Evolutionary conservation across 2,888 invertebrate genomes (phyloP), one percentile per base, ranked within the genome.

Genomic region (Drosophila parthenogenetica): DNA sequence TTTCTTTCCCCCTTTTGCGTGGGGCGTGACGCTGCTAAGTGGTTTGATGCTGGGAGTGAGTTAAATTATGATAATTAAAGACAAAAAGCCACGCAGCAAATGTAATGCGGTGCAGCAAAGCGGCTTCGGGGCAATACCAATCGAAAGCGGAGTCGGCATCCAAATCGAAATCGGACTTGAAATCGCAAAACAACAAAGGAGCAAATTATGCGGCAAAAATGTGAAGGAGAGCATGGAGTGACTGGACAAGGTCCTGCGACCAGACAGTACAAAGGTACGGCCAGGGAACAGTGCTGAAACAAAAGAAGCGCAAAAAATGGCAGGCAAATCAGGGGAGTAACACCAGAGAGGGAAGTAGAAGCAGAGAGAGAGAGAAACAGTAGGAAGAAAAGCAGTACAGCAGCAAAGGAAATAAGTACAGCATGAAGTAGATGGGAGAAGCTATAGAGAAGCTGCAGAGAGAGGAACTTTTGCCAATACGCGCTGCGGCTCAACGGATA

Each of bases 131-230:
- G 48, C 62, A 68, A 29, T 8, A 62, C 59, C 55, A 77, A 77
- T 63, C 32, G 69, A 58, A 58, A 60, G n/a, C 46, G n/a, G 7
- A 19, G 19, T 22, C 22, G 29, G 25, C 13, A 54, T n/a, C 42
- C 29, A 40, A 75, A 77, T 63, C 32, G 69, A 61, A 61, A 61
- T 48, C 48, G 22, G 7, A 29, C 29, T 29, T 29, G 40, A 39
- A 25, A 39, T 35, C 19, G 35, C 19, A 50, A 49, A 55, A 50
- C 65, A 80, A 85, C 86, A 89, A 89, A 82, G 80, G 73, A 68
- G 77, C 87, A 89, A 85, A 89, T 85, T 85, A 89, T 89, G 86
- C 88, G 87, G 79, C 80, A 79, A 87, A 87, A 79, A 71, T 82
- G 78, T 64, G 79, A 77, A 68, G 40, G 69, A 62, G 73, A 69